Percentiles rank a stretch among this genome's conserved stretches.
These are phyloP conservation scores for Thamnophis elegans DNA, from an alignment of 2,797 vertebrate species.

Conservation along the genomic window DNA sequence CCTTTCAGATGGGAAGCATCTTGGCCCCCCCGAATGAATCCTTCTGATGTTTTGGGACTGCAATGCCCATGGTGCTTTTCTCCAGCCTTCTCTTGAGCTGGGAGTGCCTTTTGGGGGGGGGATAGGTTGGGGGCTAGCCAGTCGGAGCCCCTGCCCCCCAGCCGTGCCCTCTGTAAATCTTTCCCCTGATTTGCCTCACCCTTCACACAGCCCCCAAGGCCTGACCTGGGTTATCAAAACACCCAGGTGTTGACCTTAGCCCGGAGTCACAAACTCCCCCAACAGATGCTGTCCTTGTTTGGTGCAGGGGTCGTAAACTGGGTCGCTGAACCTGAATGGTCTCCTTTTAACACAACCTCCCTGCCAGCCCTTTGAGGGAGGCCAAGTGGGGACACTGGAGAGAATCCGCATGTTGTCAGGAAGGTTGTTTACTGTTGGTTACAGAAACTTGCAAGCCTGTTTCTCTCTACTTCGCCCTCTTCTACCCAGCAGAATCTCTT, in stretches of 20 bases:
- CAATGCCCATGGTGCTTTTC: neutral
- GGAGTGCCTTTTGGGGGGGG: neutral
- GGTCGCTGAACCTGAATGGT: neutral
- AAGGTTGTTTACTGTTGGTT: neutral
- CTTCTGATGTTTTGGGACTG: neutral
- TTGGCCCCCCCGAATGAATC: neutral
- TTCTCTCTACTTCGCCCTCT: neutral
- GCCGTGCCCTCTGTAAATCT: neutral
- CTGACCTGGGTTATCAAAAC: neutral
- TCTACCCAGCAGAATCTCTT: neutral
- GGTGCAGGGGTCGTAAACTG: neutral
- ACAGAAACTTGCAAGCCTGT: neutral
- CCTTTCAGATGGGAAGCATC: neutral
- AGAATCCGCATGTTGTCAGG: no score
- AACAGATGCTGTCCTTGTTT: neutral
- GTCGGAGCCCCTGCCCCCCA: neutral
- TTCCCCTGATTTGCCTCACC: neutral
- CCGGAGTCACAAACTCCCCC: accelerated
- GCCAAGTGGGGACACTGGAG: neutral
- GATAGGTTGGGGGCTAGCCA: neutral
- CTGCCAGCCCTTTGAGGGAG: neutral
- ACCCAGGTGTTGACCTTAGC: neutral
- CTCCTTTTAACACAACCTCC: neutral
- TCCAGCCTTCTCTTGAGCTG: neutral
- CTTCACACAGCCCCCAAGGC: neutral